These are phyloP conservation scores for Scomber japonicus DNA, from an alignment of 2,113 vertebrate genomes.

Conservation along the genomic window DNA sequence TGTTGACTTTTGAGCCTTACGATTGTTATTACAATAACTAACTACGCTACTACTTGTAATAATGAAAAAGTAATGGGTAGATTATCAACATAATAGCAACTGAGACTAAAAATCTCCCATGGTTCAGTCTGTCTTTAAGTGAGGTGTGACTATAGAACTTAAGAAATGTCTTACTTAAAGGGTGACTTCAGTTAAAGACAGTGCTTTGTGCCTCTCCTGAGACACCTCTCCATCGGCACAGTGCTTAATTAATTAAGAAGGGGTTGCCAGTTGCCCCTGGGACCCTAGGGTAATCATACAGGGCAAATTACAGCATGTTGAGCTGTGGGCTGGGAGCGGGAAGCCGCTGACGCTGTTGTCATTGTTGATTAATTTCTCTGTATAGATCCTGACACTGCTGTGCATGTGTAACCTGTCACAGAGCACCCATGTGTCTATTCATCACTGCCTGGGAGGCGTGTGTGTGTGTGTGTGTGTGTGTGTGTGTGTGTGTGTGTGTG, in stretches of 20 bases:
- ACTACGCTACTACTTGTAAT: too few species aligned
- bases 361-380: conserved; percentile 85
- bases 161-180: not conserved
- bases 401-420: conserved; percentile 85
- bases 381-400: conserved; percentile 82
- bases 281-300: conserved; percentile 86
- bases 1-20: not conserved
- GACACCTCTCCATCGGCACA: conserved; percentile 39
- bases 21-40: too few species aligned
- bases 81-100: not conserved
- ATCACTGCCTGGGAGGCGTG: conserved; percentile 76
- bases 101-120: not conserved
- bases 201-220: conserved; percentile 25
- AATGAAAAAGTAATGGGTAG: not conserved
- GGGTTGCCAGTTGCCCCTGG: conserved; percentile 53
- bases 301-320: conserved; percentile 77
- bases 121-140: not conserved
- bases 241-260: conserved; percentile 85
- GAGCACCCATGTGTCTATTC: conserved; percentile 80
- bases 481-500: conserved; percentile 32
- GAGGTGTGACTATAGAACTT: conserved; percentile 4
- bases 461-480: conserved; percentile 45
- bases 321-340: conserved; percentile 56
- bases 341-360: conserved; percentile 73
- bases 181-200: conserved; percentile 43